phyloP scores from a whole-genome alignment of 1,140 invertebrate genomes.

The Brachionus paranguensis region DNA sequence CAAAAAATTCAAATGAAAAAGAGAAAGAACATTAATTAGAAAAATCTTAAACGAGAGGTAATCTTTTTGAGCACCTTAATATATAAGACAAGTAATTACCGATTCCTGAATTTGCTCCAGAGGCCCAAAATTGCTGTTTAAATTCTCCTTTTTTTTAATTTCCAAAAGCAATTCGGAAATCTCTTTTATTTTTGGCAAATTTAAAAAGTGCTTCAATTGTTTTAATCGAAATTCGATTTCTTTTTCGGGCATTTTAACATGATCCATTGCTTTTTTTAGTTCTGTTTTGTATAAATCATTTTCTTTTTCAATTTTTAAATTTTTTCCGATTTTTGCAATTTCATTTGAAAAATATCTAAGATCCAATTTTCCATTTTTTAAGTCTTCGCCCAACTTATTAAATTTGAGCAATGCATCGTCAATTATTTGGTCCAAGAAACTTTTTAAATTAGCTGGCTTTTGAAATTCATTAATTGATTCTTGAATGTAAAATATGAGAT shows the following conservation, averaged over 20 bases:
- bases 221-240: not conserved
- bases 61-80: too few relatives aligned
- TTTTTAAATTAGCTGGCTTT: too few relatives aligned
- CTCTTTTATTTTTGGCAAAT: constrained; percentile 7
- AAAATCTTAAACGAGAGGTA: too few relatives aligned
- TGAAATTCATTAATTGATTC: not conserved
- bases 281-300: not conserved
- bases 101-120: not conserved
- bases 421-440: not conserved
- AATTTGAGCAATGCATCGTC: not conserved
- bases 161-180: not conserved
- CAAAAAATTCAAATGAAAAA: too few relatives aligned
- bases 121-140: not conserved
- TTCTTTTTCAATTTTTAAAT: not conserved
- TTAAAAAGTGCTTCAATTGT: constrained; percentile 3
- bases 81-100: not conserved
- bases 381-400: not conserved
- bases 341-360: not conserved
- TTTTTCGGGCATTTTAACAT: not conserved
- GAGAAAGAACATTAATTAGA: not conserved
- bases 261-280: not conserved
- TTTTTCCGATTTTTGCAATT: not conserved
- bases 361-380: not conserved
- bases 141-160: not conserved
- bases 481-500: not conserved